A percentile compares a stretch with the other conserved stretches of the same genome.
Evolutionary conservation across 2,113 vertebrate species (phyloP).

Genomic region (Argyrosomus japonicus): DNA sequence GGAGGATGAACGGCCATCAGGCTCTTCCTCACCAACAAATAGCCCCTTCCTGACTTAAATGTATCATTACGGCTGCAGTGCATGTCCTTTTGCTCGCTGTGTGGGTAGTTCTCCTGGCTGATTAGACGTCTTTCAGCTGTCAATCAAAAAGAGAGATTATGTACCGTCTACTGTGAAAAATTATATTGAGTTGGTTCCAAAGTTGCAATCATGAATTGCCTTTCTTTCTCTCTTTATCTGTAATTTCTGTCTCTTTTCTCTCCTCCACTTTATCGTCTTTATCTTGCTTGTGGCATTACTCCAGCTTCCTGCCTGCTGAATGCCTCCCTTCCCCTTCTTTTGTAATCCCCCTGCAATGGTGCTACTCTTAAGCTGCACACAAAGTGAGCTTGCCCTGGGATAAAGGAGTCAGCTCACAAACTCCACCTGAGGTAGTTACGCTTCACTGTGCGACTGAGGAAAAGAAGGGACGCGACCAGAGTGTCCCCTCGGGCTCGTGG

Average conservation of each 20-base stretch:
- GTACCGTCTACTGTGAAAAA: not conserved
- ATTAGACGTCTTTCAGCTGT: slow-evolving; percentile 48
- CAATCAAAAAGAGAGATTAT: slow-evolving; percentile 40
- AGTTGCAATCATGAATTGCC: not conserved
- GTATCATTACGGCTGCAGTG: slow-evolving; percentile 48
- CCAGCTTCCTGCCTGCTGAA: slow-evolving; percentile 21
- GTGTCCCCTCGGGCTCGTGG: slow-evolving; percentile 28
- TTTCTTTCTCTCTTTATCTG: not conserved
- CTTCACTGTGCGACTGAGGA: slow-evolving; percentile 53
- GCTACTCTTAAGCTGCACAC: slow-evolving; percentile 35
- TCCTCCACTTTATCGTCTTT: slow-evolving; percentile 25
- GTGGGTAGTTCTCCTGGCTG: slow-evolving; percentile 20
- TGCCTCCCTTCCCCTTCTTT: slow-evolving; percentile 7
- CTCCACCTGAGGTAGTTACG: slow-evolving; percentile 56
- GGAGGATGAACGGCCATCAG: slow-evolving; percentile 59
- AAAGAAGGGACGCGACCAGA: slow-evolving; percentile 28
- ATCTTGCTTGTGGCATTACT: slow-evolving; percentile 30
- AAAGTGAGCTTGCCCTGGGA: slow-evolving; percentile 53
- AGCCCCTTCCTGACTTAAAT: slow-evolving; percentile 44
- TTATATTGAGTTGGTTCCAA: no score
- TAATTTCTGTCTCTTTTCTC: slow-evolving; percentile 2
- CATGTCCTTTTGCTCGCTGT: slow-evolving; percentile 37
- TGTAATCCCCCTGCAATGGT: slow-evolving; percentile 21
- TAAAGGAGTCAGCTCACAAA: slow-evolving; percentile 55
- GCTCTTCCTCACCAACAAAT: slow-evolving; percentile 54